Conservation (phyloP, 2,797 vertebrate species). For the Mus caroli region DNA sequence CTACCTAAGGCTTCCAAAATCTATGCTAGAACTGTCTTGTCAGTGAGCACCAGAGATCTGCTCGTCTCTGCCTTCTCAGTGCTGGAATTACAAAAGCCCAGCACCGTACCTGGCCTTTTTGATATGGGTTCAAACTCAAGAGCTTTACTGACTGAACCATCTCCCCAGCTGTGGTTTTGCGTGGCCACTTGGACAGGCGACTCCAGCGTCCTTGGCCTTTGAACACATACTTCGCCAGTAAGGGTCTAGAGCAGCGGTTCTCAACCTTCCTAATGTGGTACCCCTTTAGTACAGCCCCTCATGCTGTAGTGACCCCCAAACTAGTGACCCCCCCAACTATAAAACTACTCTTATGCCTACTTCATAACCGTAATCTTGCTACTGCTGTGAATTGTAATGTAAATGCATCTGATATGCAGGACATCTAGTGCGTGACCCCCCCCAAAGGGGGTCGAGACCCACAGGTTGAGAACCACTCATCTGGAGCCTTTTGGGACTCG, state of each 20-base stretch:
- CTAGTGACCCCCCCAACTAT: neutral
- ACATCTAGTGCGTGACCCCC: neutral
- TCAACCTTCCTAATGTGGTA: neutral
- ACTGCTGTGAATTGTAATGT: neutral
- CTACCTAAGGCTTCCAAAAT: neutral
- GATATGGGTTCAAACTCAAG: neutral
- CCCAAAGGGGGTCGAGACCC: no score
- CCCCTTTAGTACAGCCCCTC: neutral
- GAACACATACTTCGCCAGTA: neutral
- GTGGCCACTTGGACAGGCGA: no score
- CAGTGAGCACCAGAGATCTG: neutral
- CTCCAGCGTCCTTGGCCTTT: neutral
- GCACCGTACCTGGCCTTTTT: neutral
- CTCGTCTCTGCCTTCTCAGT: neutral
- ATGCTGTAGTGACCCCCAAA: neutral
- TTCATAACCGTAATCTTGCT: neutral
- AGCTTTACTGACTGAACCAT: neutral
- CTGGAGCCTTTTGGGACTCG: neutral
- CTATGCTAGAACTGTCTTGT: neutral
- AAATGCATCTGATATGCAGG: neutral
- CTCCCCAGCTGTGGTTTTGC: neutral
- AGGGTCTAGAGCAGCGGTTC: neutral
- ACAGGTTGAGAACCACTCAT: neutral
- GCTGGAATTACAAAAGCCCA: neutral
- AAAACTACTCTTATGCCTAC: neutral